Conservation (phyloP, 2,888 invertebrate genomes). For the Diarsia brunnea region DNA sequence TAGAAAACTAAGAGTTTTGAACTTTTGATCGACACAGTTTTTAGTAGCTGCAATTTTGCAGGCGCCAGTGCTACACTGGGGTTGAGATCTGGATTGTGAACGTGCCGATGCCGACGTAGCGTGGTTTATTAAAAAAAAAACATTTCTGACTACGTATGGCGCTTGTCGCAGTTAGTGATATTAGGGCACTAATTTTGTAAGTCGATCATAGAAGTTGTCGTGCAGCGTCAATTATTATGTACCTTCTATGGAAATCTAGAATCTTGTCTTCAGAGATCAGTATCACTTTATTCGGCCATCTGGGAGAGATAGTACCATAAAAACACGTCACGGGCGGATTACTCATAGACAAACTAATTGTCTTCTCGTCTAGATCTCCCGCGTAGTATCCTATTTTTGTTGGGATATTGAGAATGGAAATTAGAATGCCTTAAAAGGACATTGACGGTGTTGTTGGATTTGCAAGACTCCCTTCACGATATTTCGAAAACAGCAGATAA, state of each 20-base stretch:
- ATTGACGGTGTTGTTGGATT: neutral
- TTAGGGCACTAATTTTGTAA: neutral
- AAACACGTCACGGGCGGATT: slow-evolving; percentile 16
- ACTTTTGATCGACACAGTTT: neutral
- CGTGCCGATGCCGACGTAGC: too few species aligned
- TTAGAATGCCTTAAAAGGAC: neutral
- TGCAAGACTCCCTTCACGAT: neutral
- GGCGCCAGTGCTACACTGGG: too few species aligned
- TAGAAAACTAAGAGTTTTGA: neutral
- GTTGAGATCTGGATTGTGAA: too few species aligned
- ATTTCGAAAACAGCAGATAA: neutral
- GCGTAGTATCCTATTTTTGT: slow-evolving; percentile 35
- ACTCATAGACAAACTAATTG: neutral
- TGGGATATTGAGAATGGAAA: neutral
- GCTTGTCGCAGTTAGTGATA: neutral
- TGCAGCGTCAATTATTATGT: slow-evolving; percentile 4
- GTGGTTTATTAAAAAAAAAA: neutral
- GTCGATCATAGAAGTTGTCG: neutral
- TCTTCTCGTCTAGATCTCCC: slow-evolving; percentile 33
- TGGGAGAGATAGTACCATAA: slow-evolving; percentile 29
- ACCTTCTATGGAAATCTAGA: neutral
- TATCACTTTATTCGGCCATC: slow-evolving; percentile 13
- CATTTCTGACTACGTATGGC: neutral
- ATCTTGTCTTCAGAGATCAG: neutral
- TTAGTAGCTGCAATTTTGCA: neutral